Evolutionary conservation across 1,140 invertebrate species (phyloP), one percentile per base, ranked within the genome.

Genomic region (Ips typographus): DNA sequence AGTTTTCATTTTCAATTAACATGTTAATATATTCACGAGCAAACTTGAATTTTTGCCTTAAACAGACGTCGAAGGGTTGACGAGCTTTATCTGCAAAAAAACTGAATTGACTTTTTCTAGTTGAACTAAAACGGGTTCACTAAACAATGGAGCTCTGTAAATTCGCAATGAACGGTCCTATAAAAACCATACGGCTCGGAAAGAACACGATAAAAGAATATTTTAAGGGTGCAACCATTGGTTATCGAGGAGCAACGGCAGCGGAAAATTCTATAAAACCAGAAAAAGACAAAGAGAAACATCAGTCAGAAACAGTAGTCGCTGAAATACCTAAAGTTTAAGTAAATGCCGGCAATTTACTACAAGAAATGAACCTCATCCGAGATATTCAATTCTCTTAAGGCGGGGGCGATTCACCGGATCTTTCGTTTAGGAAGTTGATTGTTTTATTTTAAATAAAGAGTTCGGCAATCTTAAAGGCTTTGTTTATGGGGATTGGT

Each of bases 221-320:
- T 39, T 56, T 56, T 47, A 70, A 40, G 56, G 52, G 63, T 71
- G 47, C 41, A 51, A 65, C 40, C 56, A 71, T 73, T 47, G 71
- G 55, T 72, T 73, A 75, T 76, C 73, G 74, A 75, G 22, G 22
- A 22, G 73, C 57, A 59, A 70, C 55, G 65, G 56, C 62, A 70
- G 66, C 56, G 72, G 70, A 70, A 72, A 63, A 72, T 68, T 74
- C 70, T 62, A 71, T 75, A 73, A 76, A 75, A 70, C 71, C 63
- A 65, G 64, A 64, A 58, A 51, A 65, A 73, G 73, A 77, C 76
- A 77, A 77, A 77, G 73, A 69, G 72, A 71, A 73, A 75, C 75
- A 76, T 76, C 75, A 75, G 70, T 75, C 76, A 76, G 73, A 68
- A 72, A 60, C 74, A 73, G 70, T 76, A 74, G 70, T 76, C 71